These are phyloP conservation scores for Atta colombica DNA, from an alignment of 1,140 invertebrate genomes.

Conservation along the genomic window DNA sequence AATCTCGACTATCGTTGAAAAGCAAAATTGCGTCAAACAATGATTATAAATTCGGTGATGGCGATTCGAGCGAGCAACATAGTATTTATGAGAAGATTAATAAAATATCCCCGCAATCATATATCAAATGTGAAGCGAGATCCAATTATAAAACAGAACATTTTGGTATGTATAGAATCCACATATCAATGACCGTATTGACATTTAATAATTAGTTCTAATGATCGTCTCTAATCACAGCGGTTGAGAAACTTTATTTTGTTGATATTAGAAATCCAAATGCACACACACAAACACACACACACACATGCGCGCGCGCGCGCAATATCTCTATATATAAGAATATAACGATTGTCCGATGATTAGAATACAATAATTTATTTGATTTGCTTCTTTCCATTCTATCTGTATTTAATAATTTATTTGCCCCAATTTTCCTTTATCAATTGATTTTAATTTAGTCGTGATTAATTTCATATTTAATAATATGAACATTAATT, in stretches of 20 bases:
- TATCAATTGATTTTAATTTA: neutral
- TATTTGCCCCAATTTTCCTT: conserved; percentile 62
- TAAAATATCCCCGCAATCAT: conserved; percentile 29
- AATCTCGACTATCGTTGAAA: conserved; percentile 86
- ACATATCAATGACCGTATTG: conserved; percentile 53
- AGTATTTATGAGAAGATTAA: conserved; percentile 42
- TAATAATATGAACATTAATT: conserved; percentile 40
- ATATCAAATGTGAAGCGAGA: conserved; percentile 39
- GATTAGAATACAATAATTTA: conserved; percentile 34
- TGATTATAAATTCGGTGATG: conserved; percentile 50
- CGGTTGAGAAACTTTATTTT: neutral
- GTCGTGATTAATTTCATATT: conserved; percentile 26
- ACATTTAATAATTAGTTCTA: conserved; percentile 35
- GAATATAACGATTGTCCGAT: neutral
- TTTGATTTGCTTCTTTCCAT: conserved; percentile 45
- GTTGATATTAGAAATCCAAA: neutral
- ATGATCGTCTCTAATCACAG: neutral
- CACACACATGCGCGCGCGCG: too few species aligned
- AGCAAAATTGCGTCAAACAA: conserved; percentile 79
- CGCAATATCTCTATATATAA: neutral
- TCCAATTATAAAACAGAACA: conserved; percentile 54
- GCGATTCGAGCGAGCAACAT: conserved; percentile 29
- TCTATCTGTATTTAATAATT: conserved; percentile 80
- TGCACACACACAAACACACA: too few species aligned
- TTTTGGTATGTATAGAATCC: conserved; percentile 36